Base-by-base conservation (phyloP, 2,113 vertebrate species). In the Pholis gunnellus region DNA sequence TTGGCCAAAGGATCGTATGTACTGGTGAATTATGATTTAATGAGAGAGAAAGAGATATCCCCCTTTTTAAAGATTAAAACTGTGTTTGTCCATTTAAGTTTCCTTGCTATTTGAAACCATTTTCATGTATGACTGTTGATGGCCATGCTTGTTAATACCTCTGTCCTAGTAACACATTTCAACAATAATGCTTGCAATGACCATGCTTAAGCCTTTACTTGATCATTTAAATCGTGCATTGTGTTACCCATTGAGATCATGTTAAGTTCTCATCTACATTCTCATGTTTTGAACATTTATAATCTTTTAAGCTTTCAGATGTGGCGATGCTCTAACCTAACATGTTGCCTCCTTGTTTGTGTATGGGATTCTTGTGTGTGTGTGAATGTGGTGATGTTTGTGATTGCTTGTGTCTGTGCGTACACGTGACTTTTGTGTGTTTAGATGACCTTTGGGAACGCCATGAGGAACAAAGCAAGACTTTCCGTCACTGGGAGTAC, bases 401-500 rank as follows among this genome's bases (percentile, higher is more conserved):
- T 34, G 71, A 69, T 77, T 20, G 69, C 22, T 11, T 59, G 76
- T 61, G 65, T 94, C 40, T 87, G 87, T 8, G 78, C 69, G 91
- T 74, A 40, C 69, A 72, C 22, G 83, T 85, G 84, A 76, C 46
- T 54, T 6, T 74, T 78, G 60, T 72, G 48, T 67, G 75, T 76
- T 93, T 95, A 99, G 98, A 97, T 99, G 97, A 98, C 97, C 93
- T 97, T 99, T 94, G 96, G 94, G 86, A 97, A 97, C 87, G 96
- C 97, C 95, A 96, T 97, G 97, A 98, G 97, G 96, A 99, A 88
- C 94, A 97, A 99, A 96, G 96, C 97, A 78, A 97, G 97, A 95
- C 96, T 99, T 96, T 99, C 98, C 94, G 96, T 98, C 96, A 98
- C 97, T 95, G 98, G 97, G 95, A 99, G 97, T 95, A 96, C 97